A percentile compares a stretch with the other conserved stretches of the same genome.
These are phyloP conservation scores for Phrynocephalus vlangalii DNA, from an alignment of 2,797 vertebrate species.

Conservation along the genomic window DNA sequence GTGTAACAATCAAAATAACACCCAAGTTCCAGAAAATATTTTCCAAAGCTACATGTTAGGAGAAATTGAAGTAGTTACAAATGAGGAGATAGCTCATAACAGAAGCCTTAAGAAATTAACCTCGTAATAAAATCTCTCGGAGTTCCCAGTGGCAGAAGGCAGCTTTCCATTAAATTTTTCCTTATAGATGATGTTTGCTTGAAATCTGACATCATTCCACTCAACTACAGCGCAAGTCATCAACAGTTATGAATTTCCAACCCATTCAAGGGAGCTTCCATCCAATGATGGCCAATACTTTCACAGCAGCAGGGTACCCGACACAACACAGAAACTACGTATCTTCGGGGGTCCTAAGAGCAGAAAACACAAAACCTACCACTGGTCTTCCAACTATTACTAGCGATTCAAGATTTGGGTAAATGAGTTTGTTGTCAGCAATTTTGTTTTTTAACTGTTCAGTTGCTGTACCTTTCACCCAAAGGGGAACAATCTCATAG, in stretches of 20 bases:
- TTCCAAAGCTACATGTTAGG: not conserved
- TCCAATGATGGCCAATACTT: not conserved
- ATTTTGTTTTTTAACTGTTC: not conserved
- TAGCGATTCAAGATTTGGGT: not conserved
- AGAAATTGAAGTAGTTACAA: not conserved
- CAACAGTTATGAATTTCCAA: not conserved
- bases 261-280: not conserved
- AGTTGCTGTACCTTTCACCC: not conserved
- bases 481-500: not conserved
- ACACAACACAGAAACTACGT: not conserved
- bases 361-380: not conserved
- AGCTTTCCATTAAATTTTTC: not conserved
- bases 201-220: not conserved
- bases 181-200: not conserved
- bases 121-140: constrained; percentile 13
- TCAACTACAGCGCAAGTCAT: not conserved
- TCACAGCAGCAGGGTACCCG: not conserved
- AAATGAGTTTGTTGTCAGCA: not conserved
- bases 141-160: not conserved
- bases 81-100: not conserved
- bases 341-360: not conserved
- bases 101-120: not conserved
- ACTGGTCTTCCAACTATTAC: not conserved
- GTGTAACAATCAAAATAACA: not conserved
- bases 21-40: not conserved